Conservation (phyloP, 2,113 vertebrate genomes). For the Xenotilapia longispinis region DNA sequence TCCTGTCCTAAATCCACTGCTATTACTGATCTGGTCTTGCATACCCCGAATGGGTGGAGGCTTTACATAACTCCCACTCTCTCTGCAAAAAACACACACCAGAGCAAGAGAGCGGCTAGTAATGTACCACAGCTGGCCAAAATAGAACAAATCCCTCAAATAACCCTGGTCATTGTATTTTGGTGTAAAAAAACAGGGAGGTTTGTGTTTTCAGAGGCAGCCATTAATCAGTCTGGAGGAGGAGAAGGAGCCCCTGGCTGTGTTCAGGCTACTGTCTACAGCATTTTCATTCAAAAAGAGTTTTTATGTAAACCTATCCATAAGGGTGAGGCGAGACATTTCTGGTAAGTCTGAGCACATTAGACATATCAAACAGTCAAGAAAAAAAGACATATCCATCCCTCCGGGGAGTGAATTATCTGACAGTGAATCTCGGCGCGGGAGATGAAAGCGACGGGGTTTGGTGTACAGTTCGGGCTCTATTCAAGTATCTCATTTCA, state of each 20-base stretch:
- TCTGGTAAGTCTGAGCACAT: background rate
- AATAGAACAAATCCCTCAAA: conserved; percentile 27
- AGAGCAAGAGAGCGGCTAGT: background rate
- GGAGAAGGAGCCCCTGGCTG: background rate
- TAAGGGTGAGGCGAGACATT: background rate
- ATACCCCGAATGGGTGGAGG: conserved; percentile 33
- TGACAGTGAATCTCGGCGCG: background rate
- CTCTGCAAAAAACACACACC: background rate
- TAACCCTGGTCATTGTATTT: conserved; percentile 18
- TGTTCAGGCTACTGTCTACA: background rate
- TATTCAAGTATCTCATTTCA: conserved; percentile 11
- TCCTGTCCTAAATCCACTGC: conserved; percentile 15
- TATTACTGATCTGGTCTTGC: conserved; percentile 11
- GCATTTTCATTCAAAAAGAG: background rate
- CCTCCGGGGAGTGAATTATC: background rate
- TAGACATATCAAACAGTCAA: background rate
- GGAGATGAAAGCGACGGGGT: background rate
- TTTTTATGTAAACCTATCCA: background rate
- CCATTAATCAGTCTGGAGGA: conserved; percentile 18
- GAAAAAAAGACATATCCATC: background rate
- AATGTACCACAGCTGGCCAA: conserved; percentile 14
- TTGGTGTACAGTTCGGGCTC: background rate
- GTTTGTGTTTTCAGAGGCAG: background rate
- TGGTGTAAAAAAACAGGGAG: background rate
- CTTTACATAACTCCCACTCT: conserved; percentile 41